phyloP scores from a whole-genome alignment of 2,113 vertebrate genomes.

The Zapornia atra region DNA sequence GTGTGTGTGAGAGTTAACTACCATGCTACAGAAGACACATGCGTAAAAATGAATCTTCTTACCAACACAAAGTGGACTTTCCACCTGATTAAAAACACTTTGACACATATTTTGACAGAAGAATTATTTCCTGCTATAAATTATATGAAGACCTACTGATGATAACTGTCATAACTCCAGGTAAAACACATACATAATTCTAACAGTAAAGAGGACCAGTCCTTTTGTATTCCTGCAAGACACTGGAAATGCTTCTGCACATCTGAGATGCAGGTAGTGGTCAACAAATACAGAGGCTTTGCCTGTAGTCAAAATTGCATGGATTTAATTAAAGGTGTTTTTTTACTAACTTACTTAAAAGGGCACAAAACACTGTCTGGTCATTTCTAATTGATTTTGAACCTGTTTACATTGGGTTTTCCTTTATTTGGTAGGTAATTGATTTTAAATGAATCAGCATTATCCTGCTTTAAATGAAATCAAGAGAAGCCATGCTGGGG shows the following conservation, averaged over 20 bases:
- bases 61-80: not conserved
- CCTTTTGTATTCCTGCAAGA: not conserved
- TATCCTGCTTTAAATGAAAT: not conserved
- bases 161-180: not conserved
- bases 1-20: not conserved
- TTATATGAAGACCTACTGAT: not conserved
- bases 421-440: not conserved
- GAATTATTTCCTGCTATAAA: not conserved
- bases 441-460: not conserved
- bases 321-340: not conserved
- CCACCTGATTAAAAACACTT: not conserved
- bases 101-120: not conserved
- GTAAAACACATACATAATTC: not conserved
- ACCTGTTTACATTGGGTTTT: not conserved
- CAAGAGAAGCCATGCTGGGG: not conserved
- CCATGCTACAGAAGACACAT: not conserved
- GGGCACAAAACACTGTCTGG: not conserved
- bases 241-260: not conserved
- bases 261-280: not conserved
- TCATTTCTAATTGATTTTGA: not conserved
- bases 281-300: not conserved
- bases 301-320: not conserved
- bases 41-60: not conserved
- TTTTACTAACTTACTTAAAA: not conserved
- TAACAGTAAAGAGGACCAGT: not conserved